phyloP scores from a whole-genome alignment of 2,797 vertebrate genomes.

The Chaenodraco wilsoni region DNA sequence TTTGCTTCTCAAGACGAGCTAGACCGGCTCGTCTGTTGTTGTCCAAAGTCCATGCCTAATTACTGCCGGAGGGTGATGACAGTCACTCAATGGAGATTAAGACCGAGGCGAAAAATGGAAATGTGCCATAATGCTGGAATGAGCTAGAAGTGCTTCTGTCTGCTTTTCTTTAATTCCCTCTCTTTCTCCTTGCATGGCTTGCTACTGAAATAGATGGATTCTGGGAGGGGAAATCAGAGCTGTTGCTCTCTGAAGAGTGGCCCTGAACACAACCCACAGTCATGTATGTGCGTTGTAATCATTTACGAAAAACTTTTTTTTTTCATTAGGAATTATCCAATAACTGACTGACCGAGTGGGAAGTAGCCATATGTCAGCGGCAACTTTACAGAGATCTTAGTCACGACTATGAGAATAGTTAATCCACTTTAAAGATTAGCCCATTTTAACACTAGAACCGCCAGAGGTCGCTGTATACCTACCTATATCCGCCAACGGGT shows the following conservation, averaged over 20 bases:
- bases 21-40: constrained; percentile 82
- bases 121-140: constrained; percentile 83
- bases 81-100: constrained; percentile 87
- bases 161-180: constrained; percentile 78
- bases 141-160: constrained; percentile 80
- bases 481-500: no score
- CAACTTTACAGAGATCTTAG: no score
- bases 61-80: constrained; percentile 84
- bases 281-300: background rate
- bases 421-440: no score
- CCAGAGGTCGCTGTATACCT: no score
- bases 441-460: no score
- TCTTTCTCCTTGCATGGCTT: constrained; percentile 64
- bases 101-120: constrained; percentile 80
- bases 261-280: constrained; percentile 8
- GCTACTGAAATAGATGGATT: constrained; percentile 68
- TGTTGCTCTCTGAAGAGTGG: background rate
- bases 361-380: no score
- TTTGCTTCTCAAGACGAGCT: constrained; percentile 84
- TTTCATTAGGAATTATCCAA: background rate
- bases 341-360: no score
- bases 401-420: no score
- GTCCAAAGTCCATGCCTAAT: constrained; percentile 85
- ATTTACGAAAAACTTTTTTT: background rate
- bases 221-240: constrained; percentile 11